A percentile compares a stretch with the other conserved stretches of the same genome.
These are phyloP conservation scores for Zosterops pallidus DNA, from an alignment of 2,113 vertebrate genomes.

Conservation along the genomic window DNA sequence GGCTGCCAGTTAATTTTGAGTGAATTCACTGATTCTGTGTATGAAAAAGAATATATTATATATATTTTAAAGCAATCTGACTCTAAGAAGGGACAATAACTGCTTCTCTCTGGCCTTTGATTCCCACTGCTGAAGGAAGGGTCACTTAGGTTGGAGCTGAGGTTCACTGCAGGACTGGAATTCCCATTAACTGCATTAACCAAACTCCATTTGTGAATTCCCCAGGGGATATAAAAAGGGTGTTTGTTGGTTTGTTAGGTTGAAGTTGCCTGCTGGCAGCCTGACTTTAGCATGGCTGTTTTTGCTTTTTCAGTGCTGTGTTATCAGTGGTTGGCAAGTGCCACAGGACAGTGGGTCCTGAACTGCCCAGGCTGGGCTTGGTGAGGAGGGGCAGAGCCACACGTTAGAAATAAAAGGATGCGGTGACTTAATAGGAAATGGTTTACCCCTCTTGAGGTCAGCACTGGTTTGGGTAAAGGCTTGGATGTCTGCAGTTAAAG, in stretches of 20 bases:
- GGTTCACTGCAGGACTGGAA: background rate
- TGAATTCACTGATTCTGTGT: background rate
- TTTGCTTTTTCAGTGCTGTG: fast-evolving
- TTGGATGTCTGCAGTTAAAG: background rate
- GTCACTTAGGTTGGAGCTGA: background rate
- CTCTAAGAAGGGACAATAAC: background rate
- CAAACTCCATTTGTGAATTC: background rate
- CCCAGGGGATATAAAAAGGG: background rate
- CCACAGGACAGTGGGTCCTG: background rate
- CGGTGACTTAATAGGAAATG: background rate
- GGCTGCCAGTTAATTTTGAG: background rate
- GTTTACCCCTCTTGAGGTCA: background rate
- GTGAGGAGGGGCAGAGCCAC: background rate
- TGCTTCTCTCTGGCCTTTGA: background rate
- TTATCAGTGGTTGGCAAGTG: background rate
- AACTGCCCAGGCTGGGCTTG: background rate
- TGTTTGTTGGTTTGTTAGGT: background rate
- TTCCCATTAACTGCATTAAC: background rate
- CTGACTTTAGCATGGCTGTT: background rate
- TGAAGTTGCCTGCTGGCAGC: background rate
- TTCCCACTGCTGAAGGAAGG: background rate
- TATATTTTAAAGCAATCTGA: background rate
- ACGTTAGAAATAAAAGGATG: background rate
- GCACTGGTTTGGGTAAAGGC: background rate
- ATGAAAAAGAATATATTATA: background rate